Conservation (phyloP, 2,888 invertebrate genomes). For the Apotomis turbidana region DNA sequence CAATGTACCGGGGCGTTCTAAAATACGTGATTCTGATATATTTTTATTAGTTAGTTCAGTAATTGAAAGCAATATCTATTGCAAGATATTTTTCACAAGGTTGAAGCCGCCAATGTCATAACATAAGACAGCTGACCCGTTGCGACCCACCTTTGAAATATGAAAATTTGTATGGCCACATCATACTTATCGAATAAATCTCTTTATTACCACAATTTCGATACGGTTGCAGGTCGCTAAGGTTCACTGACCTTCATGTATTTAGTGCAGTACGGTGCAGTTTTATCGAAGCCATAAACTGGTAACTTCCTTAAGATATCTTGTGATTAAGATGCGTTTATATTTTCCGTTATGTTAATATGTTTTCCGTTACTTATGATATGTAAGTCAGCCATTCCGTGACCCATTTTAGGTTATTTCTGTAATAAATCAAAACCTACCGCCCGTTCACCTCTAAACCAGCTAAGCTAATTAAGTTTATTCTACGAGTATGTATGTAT, state of each 20-base stretch:
- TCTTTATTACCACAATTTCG: constrained; percentile 20
- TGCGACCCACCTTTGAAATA: constrained; percentile 30
- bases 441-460: too few species aligned
- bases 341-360: constrained; percentile 16
- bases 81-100: constrained; percentile 12
- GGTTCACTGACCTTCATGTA: constrained; percentile 21
- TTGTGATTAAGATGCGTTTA: constrained; percentile 12
- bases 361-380: constrained; percentile 4
- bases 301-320: constrained; percentile 5
- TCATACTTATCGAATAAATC: constrained; percentile 25
- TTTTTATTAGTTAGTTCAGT: background rate
- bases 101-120: background rate
- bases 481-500: too few species aligned
- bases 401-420: constrained; percentile 4
- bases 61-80: background rate
- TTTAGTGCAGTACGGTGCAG: constrained; percentile 14
- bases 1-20: too few species aligned
- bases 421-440: background rate
- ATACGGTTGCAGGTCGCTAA: constrained; percentile 11
- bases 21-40: too few species aligned
- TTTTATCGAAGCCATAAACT: constrained; percentile 17
- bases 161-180: constrained; percentile 13
- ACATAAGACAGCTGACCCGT: constrained; percentile 13
- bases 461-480: too few species aligned
- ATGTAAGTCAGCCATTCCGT: constrained; percentile 1